Percentiles rank a stretch among this genome's conserved stretches.
Evolutionary conservation across 1,140 invertebrate genomes (phyloP).

Genomic region (Propsilocerus akamusi): DNA sequence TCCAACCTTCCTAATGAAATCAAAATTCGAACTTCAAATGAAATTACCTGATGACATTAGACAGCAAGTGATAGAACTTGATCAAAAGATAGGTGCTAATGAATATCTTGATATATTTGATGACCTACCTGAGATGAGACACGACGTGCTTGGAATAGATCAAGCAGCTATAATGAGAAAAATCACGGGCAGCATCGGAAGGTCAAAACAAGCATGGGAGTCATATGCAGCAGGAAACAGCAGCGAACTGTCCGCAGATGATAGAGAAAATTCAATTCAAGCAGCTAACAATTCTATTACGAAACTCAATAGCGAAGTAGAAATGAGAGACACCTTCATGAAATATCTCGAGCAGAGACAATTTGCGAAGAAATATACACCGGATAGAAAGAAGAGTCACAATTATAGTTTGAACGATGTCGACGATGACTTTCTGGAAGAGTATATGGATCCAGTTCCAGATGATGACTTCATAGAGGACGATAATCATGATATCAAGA

Average conservation of each 20-base stretch:
- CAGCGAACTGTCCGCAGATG: too few species aligned
- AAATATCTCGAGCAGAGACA: background rate
- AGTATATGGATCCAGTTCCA: background rate
- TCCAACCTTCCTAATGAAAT: slow-evolving; percentile 23
- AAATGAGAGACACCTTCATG: background rate
- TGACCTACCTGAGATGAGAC: slow-evolving; percentile 34
- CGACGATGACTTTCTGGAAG: background rate
- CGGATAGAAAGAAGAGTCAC: background rate
- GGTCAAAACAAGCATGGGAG: slow-evolving; percentile 29
- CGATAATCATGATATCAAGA: background rate
- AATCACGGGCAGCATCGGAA: slow-evolving; percentile 27
- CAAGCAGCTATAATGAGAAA: slow-evolving; percentile 38
- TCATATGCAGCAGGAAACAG: slow-evolving; percentile 10
- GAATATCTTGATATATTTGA: slow-evolving; percentile 9
- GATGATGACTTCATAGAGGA: background rate
- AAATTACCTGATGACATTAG: slow-evolving; percentile 26
- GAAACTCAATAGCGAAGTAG: background rate
- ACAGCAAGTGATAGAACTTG: slow-evolving; percentile 27
- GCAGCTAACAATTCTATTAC: background rate
- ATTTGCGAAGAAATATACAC: background rate
- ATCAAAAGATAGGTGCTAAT: slow-evolving; percentile 14
- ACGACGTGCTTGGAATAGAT: slow-evolving; percentile 49
- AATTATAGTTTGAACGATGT: background rate
- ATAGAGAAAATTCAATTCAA: background rate
- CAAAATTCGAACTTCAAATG: slow-evolving; percentile 26